phyloP scores from a whole-genome alignment of 1,140 invertebrate genomes.

The Lerema accius region DNA sequence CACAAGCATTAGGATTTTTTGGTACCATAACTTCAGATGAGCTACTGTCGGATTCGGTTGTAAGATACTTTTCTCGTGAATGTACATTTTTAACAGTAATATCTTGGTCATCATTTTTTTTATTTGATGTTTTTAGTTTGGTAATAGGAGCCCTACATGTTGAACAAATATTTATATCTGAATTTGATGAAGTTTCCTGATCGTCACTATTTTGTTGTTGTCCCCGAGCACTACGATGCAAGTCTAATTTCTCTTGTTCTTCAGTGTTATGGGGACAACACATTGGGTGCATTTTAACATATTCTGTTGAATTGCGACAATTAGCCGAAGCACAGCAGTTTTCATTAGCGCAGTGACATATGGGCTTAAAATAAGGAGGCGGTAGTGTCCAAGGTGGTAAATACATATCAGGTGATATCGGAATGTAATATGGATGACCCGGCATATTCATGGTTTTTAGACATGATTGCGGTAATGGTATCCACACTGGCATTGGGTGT shows the following conservation, averaged over 20 bases:
- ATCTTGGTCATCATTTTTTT: not conserved
- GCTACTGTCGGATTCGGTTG: no score
- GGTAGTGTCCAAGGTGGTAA: slow-evolving; percentile 13
- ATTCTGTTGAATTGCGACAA: slow-evolving; percentile 24
- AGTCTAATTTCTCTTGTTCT: not conserved
- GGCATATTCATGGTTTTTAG: slow-evolving; percentile 14
- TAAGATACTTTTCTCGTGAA: no score
- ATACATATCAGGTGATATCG: slow-evolving; percentile 13
- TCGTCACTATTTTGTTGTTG: slow-evolving; percentile 1
- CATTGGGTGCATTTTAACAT: slow-evolving; percentile 10
- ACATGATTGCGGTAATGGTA: slow-evolving; percentile 11
- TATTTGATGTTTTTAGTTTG: not conserved
- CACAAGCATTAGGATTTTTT: no score
- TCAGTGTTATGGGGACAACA: slow-evolving; percentile 23
- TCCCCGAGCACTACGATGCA: not conserved
- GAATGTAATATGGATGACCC: slow-evolving; percentile 8
- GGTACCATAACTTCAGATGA: no score
- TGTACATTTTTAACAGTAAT: no score
- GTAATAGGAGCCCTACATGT: not conserved
- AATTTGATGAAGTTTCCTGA: slow-evolving; percentile 1
- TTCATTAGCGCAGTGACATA: slow-evolving; percentile 29
- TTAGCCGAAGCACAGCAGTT: slow-evolving; percentile 27
- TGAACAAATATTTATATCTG: slow-evolving; percentile 1
- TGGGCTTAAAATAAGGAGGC: not conserved
- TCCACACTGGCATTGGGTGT: not conserved